Evolutionary conservation across 2,888 invertebrate species (phyloP), one percentile per base, ranked within the genome.

Genomic region (Heteromyza rotundicornis): DNA sequence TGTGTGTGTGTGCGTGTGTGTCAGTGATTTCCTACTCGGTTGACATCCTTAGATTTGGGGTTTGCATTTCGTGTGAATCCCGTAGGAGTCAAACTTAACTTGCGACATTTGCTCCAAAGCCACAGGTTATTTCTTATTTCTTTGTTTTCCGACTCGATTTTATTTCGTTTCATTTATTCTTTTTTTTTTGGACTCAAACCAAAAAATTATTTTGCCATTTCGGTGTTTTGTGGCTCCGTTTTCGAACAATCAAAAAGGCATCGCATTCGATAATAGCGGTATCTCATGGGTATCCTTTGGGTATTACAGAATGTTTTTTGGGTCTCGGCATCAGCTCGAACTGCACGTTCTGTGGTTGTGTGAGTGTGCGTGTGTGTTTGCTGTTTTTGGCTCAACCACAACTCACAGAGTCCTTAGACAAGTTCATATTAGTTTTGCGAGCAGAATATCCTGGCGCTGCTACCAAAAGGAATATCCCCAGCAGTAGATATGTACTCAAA

Each of bases 371-470:
- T 14, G 40, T 3, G 40, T 12, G 10, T 40, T 40, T 8, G 40
- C n/a, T 40, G 40, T n/a, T 40, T n/a, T 40, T 40, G 40, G 40
- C 40, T 40, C 40, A n/a, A 40, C 40, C 40, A n/a, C 40, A 40
- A 40, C n/a, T 40, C 40, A n/a, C 40, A 40, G n/a, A 14, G 3
- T n/a, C 10, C n/a, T n/a, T n/a, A n/a, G n/a, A n/a, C n/a, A n/a
- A n/a, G n/a, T n/a, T n/a, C n/a, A n/a, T n/a, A n/a, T n/a, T n/a
- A n/a, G n/a, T n/a, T n/a, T n/a, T n/a, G n/a, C n/a, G n/a, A n/a
- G n/a, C n/a, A n/a, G n/a, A n/a, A n/a, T n/a, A n/a, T n/a, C n/a
- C n/a, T n/a, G n/a, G n/a, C n/a, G n/a, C n/a, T n/a, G n/a, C n/a
- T n/a, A n/a, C n/a, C n/a, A n/a, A n/a, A n/a, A n/a, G n/a, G n/a